These are phyloP conservation scores for Microctenopoma stevenorrisi DNA, from an alignment of 2,797 vertebrate genomes.

Conservation along the genomic window DNA sequence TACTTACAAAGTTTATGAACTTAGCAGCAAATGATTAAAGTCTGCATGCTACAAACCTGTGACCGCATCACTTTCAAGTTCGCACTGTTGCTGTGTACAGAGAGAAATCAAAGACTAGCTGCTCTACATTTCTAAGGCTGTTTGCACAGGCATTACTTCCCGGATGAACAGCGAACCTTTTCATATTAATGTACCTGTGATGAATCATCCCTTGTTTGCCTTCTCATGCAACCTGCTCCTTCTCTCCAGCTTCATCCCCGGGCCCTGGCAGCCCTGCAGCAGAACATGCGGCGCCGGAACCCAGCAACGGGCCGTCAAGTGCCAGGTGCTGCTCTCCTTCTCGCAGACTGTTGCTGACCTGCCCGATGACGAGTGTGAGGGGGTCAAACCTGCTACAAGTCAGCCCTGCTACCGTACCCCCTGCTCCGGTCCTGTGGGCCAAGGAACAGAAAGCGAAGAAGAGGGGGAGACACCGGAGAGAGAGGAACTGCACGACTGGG, in stretches of 20 bases:
- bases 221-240: conserved; percentile 20
- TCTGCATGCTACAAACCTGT: conserved; percentile 39
- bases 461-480: conserved; percentile 61
- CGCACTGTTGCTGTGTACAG: conserved; percentile 10
- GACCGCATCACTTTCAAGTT: conserved; percentile 14
- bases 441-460: conserved; percentile 69
- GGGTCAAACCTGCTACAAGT: conserved; percentile 85
- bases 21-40: conserved; percentile 53
- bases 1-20: conserved; percentile 62
- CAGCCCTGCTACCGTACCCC: conserved; percentile 89
- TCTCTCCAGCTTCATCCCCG: conserved; percentile 89
- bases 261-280: conserved; percentile 92
- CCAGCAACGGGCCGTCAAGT: conserved; percentile 88
- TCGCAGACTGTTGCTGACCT: conserved; percentile 94
- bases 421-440: conserved; percentile 80
- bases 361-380: conserved; percentile 92
- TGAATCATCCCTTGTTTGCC: background rate
- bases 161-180: conserved; percentile 8
- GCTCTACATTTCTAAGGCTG: conserved; percentile 14
- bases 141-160: conserved; percentile 2
- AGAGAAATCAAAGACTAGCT: conserved; percentile 6
- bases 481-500: conserved; percentile 94
- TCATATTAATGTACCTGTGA: conserved; percentile 8
- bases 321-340: conserved; percentile 95
- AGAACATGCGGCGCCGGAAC: conserved; percentile 91